Evolutionary conservation across 2,888 invertebrate species (phyloP).

Genomic region (Spatulosminthurus flaviceps): DNA sequence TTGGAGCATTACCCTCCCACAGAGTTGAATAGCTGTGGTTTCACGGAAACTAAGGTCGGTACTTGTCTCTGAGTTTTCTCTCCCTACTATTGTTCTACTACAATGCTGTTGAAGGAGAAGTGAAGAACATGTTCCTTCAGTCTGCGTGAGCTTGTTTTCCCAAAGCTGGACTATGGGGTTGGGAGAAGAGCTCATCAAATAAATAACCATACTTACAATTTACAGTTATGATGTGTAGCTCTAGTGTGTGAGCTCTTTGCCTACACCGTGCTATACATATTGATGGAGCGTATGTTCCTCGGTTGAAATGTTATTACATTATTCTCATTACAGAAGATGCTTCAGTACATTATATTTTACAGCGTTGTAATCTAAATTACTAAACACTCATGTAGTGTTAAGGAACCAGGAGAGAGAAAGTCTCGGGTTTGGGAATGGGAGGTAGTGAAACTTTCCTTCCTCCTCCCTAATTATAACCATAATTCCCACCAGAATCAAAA

Average conservation of each 20-base stretch:
- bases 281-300: not conserved
- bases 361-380: slow-evolving; percentile 40
- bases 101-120: not conserved
- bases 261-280: too few species aligned
- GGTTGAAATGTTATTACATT: slow-evolving; percentile 3
- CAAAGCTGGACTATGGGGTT: not conserved
- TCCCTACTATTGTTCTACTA: not conserved
- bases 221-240: not conserved
- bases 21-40: slow-evolving; percentile 13
- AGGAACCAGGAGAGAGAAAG: not conserved
- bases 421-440: not conserved
- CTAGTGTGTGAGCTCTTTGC: too few species aligned
- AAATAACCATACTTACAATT: slow-evolving; percentile 24
- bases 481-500: not conserved
- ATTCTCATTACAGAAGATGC: not conserved
- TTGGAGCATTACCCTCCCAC: slow-evolving; percentile 33
- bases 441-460: slow-evolving; percentile 9
- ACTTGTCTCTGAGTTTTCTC: slow-evolving; percentile 10
- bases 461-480: not conserved
- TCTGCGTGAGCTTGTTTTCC: too few species aligned
- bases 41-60: not conserved
- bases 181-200: slow-evolving; percentile 6
- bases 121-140: not conserved
- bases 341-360: slow-evolving; percentile 41
- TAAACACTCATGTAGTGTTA: slow-evolving; percentile 29